Evolutionary conservation across 2,113 vertebrate species (phyloP).

Genomic region (sheep (Ovis aries)): DNA sequence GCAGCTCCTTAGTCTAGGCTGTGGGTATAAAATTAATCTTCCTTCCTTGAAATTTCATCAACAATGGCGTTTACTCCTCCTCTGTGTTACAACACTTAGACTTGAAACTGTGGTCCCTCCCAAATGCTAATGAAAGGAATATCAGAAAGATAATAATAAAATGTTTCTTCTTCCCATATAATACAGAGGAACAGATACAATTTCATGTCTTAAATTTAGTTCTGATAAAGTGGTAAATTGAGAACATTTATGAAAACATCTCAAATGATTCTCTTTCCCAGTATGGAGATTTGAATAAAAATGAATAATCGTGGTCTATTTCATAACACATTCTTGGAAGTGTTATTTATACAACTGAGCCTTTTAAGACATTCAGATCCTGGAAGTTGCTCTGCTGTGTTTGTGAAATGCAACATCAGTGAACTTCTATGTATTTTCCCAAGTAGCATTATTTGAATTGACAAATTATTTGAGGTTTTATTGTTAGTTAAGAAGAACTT

Average conservation of each 20-base stretch:
- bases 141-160: background rate
- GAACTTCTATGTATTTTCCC: background rate
- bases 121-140: background rate
- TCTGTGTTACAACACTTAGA: background rate
- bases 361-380: background rate
- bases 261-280: background rate
- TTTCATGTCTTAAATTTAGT: background rate
- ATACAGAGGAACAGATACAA: background rate
- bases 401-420: background rate
- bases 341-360: background rate
- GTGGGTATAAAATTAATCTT: background rate
- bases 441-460: background rate
- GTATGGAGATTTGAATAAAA: background rate
- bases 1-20: background rate
- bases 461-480: background rate
- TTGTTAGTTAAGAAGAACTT: background rate
- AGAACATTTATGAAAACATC: background rate
- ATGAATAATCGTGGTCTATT: background rate
- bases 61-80: background rate
- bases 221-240: background rate
- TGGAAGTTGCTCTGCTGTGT: background rate
- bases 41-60: constrained; percentile 1
- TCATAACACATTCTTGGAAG: background rate
- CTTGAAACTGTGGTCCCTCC: background rate
- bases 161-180: background rate